Base-by-base conservation (phyloP, 2,113 vertebrate genomes). In the Nerophis ophidion region DNA sequence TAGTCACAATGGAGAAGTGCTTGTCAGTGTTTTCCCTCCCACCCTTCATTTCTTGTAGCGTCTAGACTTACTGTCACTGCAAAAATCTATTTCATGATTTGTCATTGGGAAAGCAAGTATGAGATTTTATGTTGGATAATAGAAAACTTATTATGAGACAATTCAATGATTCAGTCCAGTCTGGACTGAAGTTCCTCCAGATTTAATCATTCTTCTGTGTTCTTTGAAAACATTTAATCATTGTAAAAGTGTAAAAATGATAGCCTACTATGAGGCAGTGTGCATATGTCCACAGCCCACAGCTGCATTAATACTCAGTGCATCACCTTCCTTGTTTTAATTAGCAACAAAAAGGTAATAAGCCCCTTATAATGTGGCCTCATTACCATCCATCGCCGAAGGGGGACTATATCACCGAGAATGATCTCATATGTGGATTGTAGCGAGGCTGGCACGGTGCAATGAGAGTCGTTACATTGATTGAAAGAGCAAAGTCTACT, bases 261-360 rank as follows among this genome's bases (percentile, higher is more conserved):
- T 55, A 55, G 57, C 46, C 13, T 14, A 35, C 51, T 66, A 42
- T 53, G 60, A 49, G 50, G 17, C 16, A 51, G 52, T 52, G 26
- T 66, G 2, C 26, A 26, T 26, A 42, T 65, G 60, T 70, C 63
- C 40, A 60, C 53, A 76, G 57, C 76, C 59, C 16, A 65, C 51
- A 74, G 74, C 74, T 64, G 65, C 70, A 47, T 74, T 77, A 81
- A 76, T 70, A 68, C 65, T 59, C 54, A 5, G 45, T 75, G 68
- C 70, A 52, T 75, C 67, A 68, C 67, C 65, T 71, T 77, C 54
- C 48, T 35, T n/a, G 59, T 73, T 79, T 77, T 81, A 81, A 81
- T 83, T 79, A 80, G 59, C 17, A 38, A 44, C 40, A 63, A 63
- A 73, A 65, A 72, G 68, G 53, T 80, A 79, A 85, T 71, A 12